These are phyloP conservation scores for Galago senegalensis DNA, from an alignment of 2,797 vertebrate species.

Conservation along the genomic window DNA sequence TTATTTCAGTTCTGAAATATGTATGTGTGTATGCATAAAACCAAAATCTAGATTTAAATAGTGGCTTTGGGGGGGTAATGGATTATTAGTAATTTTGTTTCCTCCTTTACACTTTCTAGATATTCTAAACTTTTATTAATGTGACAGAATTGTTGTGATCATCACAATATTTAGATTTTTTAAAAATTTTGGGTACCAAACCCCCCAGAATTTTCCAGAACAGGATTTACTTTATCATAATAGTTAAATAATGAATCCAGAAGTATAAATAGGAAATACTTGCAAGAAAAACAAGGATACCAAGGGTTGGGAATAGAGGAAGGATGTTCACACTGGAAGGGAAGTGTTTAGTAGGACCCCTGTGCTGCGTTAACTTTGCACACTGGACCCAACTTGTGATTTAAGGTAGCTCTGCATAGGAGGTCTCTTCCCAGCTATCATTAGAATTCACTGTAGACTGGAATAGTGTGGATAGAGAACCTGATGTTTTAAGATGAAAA, in stretches of 20 bases:
- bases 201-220: not conserved
- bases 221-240: not conserved
- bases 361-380: not conserved
- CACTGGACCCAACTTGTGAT: not conserved
- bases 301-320: not conserved
- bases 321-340: conserved; percentile 7
- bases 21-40: not conserved
- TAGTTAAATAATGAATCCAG: conserved; percentile 26
- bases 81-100: not conserved
- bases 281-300: not conserved
- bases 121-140: conserved; percentile 38
- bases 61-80: not conserved
- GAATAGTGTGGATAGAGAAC: not conserved
- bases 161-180: conserved; percentile 5
- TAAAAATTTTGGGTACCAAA: not conserved
- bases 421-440: not conserved
- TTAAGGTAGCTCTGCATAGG: not conserved
- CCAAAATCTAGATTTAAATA: conserved; percentile 51
- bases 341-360: not conserved
- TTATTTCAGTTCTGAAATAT: not conserved
- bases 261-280: conserved; percentile 28
- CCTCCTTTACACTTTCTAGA: not conserved
- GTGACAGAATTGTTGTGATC: not conserved
- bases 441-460: not conserved
- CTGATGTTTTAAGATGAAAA: not conserved